A percentile compares a stretch with the other conserved stretches of the same genome.
Conservation (phyloP, 2,797 vertebrate species). For the Danionella dracula region DNA sequence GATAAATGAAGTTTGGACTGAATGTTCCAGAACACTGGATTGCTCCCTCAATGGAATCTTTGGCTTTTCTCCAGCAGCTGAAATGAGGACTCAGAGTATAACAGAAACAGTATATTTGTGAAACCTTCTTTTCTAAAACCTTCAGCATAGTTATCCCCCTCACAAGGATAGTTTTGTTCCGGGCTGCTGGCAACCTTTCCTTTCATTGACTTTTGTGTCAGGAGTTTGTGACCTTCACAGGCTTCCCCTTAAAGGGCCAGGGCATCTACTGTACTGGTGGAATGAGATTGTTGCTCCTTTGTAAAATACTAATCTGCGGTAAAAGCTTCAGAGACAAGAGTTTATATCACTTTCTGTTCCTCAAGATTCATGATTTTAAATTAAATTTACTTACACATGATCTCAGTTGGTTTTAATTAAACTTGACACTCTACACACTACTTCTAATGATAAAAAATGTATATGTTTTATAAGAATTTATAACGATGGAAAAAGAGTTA, state of each 20-base stretch:
- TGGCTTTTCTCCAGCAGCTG: constrained; percentile 12
- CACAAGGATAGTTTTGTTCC: constrained; percentile 8
- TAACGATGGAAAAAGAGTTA: too few species aligned
- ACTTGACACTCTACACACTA: too few species aligned
- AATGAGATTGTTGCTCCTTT: too few species aligned
- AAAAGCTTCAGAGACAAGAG: neutral
- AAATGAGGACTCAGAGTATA: neutral
- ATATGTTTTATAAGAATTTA: too few species aligned
- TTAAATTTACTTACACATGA: too few species aligned
- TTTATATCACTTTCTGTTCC: too few species aligned
- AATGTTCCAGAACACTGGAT: constrained; percentile 26
- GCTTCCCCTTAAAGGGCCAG: constrained; percentile 13
- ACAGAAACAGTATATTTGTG: neutral
- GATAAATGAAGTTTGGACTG: constrained; percentile 13
- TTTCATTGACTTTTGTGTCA: neutral
- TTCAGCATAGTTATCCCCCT: neutral
- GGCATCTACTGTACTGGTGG: neutral
- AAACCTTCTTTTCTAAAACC: neutral
- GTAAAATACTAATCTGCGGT: neutral
- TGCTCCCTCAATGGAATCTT: neutral
- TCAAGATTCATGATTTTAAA: too few species aligned
- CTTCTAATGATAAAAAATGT: too few species aligned
- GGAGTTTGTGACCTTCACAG: constrained; percentile 24
- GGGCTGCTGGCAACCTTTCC: neutral
- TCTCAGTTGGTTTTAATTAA: too few species aligned